Percentiles rank a stretch among this genome's conserved stretches.
These are phyloP conservation scores for Notechis scutatus DNA, from an alignment of 2,113 vertebrate genomes.

Conservation along the genomic window DNA sequence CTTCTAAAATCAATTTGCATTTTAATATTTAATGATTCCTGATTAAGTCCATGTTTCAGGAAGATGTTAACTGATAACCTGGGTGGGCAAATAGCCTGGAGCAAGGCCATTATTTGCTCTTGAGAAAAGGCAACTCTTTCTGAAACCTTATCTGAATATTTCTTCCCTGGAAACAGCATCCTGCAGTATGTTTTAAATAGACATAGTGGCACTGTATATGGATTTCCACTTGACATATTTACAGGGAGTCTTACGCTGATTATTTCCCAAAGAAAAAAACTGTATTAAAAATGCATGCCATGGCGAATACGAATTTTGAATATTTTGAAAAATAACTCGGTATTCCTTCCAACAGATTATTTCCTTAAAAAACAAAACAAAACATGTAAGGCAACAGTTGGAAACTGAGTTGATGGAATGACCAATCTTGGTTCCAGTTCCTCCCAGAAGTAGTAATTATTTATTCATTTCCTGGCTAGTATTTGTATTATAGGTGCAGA, in stretches of 20 bases:
- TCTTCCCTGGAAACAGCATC: not conserved
- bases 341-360: not conserved
- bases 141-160: conserved; percentile 6
- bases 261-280: not conserved
- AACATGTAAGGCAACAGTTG: not conserved
- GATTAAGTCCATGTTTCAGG: conserved; percentile 48
- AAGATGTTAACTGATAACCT: conserved; percentile 21
- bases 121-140: conserved; percentile 2
- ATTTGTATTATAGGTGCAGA: not conserved
- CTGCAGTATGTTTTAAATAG: conserved; percentile 6
- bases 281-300: not conserved
- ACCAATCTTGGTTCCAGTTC: not conserved
- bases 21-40: conserved; percentile 65
- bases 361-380: not conserved
- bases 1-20: conserved; percentile 58
- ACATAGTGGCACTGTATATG: not conserved
- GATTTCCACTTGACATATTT: conserved; percentile 14
- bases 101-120: not conserved
- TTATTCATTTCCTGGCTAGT: not conserved
- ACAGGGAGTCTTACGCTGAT: not conserved
- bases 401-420: not conserved
- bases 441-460: not conserved
- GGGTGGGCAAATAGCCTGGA: conserved; percentile 50
- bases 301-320: not conserved
- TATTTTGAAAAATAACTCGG: not conserved